phyloP scores from a whole-genome alignment of 2,888 invertebrate species.

The Drosophila sordidula region DNA sequence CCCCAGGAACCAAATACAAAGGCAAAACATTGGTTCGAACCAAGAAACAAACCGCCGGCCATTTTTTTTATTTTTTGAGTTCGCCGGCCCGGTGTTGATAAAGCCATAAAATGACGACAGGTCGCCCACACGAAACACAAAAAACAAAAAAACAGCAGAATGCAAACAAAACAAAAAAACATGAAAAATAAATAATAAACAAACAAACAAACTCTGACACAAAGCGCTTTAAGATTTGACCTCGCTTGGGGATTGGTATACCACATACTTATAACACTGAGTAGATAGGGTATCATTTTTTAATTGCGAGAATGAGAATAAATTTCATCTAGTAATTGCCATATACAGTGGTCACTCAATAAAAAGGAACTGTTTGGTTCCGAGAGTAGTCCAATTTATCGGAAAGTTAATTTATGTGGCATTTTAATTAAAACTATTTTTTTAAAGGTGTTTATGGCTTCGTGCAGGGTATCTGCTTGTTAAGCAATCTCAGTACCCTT shows the following conservation, averaged over 20 bases:
- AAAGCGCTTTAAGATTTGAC: conserved; percentile 72
- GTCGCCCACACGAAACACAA: conserved; percentile 9
- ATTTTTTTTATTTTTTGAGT: no score
- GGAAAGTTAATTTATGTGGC: neutral
- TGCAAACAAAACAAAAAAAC: neutral
- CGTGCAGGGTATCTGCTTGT: neutral
- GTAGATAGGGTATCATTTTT: neutral
- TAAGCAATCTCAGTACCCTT: neutral
- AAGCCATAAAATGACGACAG: conserved; percentile 63
- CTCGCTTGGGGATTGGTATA: conserved; percentile 28
- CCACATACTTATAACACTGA: neutral
- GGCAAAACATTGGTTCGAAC: no score
- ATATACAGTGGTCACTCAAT: no score
- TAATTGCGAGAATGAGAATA: neutral
- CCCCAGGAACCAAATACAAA: no score
- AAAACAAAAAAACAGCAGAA: neutral
- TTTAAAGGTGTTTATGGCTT: no score
- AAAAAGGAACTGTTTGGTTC: no score
- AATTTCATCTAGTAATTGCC: neutral
- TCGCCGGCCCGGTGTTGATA: conserved; percentile 57
- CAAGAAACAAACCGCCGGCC: no score
- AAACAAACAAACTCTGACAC: conserved; percentile 58
- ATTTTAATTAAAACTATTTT: no score
- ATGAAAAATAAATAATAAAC: conserved; percentile 28
- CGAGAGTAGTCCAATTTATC: neutral